phyloP scores from a whole-genome alignment of 2,113 vertebrate species.

The Bufo bufo region DNA sequence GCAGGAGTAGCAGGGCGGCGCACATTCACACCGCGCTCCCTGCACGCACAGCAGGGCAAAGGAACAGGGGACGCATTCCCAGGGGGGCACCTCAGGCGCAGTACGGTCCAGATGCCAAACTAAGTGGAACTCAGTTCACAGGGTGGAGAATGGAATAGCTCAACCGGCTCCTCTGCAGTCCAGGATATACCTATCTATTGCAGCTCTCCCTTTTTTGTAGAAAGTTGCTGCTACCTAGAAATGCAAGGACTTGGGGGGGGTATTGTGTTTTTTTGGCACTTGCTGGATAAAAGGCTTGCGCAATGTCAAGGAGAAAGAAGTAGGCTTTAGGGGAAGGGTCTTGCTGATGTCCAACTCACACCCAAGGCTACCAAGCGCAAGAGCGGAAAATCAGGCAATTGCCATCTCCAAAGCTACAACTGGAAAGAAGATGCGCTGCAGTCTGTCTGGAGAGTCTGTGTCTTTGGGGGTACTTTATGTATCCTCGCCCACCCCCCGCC shows the following conservation, averaged over 20 bases:
- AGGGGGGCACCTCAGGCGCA: constrained; percentile 38
- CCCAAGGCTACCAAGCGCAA: constrained; percentile 1
- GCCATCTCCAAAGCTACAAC: constrained; percentile 14
- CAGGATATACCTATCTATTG: background rate
- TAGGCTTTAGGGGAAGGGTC: constrained; percentile 7
- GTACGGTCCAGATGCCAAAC: constrained; percentile 33
- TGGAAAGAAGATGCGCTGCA: constrained; percentile 3
- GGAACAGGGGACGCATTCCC: constrained; percentile 69
- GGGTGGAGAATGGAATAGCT: background rate
- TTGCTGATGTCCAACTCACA: constrained; percentile 18
- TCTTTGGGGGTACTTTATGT: constrained; percentile 64
- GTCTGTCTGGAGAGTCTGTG: constrained; percentile 48
- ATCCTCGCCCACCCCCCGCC: constrained; percentile 54
- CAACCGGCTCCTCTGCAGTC: background rate
- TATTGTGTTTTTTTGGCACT: constrained; percentile 31
- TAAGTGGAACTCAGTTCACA: background rate
- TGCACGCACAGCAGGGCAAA: constrained; percentile 53
- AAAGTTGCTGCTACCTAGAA: constrained; percentile 42
- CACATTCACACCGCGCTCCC: constrained; percentile 70
- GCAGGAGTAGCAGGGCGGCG: constrained; percentile 65
- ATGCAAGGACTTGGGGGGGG: background rate
- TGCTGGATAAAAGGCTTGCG: constrained; percentile 8
- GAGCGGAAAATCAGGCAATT: constrained; percentile 11
- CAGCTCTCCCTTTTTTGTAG: background rate
- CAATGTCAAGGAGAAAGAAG: constrained; percentile 13